Base-by-base conservation (phyloP, 2,113 vertebrate genomes). In the Malaclemys terrapin region DNA sequence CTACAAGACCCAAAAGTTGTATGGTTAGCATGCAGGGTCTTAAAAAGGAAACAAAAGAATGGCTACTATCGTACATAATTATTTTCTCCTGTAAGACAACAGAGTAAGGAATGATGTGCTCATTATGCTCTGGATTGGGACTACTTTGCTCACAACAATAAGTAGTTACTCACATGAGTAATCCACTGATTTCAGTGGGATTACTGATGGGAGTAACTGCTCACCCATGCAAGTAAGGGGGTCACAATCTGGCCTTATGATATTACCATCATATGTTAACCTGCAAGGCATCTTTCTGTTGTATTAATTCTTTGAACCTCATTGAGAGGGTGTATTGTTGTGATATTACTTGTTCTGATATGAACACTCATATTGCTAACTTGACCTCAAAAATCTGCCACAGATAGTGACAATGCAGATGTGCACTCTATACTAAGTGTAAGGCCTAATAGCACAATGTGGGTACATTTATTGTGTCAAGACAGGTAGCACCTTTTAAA, bases 251-350 rank as follows among this genome's bases (percentile, higher is more conserved):
- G 38, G 14, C 56, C 86, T 57, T 35, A 8, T 50, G 13, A 80
- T 50, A 35, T 22, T 80, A 80, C 47, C 16, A 19, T 49, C 95
- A 93, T 90, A 24, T 81, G 93, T 85, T 85, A 93, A 96, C 96
- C 93, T 62, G 54, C 42, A 90, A 62, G n/a, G 35, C 85, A 53
- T 0, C 0, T 35, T 90, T 93, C 69, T 22, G 75, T 2, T 52
- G 76, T 4, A 53, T 76, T 89, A 93, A 88, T 93, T 80, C 50
- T 52, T 81, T 80, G 35, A 85, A 27, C 9, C 31, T 95, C 75
- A 54, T 45, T 96, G 93, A 96, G 97, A 97, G 93, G 50, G 90
- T 80, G 86, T 94, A 96, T 90, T 97, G 93, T 95, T 96, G 80
- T 85, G 42, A 50, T 69, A 80, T 54, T 79, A 95, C 91, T 92